A percentile compares a stretch with the other conserved stretches of the same genome.
Evolutionary conservation across 2,113 vertebrate genomes (phyloP).

Genomic region (Cnemophilus loriae): DNA sequence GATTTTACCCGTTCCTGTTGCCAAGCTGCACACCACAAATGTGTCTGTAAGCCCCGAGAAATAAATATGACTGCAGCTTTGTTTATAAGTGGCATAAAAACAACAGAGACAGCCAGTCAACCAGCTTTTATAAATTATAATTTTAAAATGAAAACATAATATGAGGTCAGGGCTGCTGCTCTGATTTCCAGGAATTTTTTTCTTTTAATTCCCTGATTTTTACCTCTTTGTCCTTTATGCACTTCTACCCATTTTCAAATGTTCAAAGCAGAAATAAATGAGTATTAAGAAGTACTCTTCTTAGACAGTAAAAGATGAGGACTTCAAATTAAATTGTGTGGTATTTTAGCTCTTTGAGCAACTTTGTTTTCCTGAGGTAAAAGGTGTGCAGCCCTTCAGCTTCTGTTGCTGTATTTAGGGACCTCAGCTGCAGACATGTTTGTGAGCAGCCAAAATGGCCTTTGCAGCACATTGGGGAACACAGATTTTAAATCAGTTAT

Average conservation of each 20-base stretch:
- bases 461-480: not conserved
- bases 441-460: not conserved
- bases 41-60: constrained; percentile 28
- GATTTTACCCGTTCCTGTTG: not conserved
- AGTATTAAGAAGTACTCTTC: not conserved
- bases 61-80: constrained; percentile 45
- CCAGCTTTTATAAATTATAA: constrained; percentile 46
- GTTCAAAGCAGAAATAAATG: not conserved
- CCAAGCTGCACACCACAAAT: constrained; percentile 45
- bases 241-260: not conserved
- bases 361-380: not conserved
- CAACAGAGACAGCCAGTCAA: constrained; percentile 29
- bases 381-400: not conserved
- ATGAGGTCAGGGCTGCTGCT: constrained; percentile 25
- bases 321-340: not conserved
- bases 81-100: constrained; percentile 50
- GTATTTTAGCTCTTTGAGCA: not conserved
- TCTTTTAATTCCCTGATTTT: not conserved
- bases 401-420: not conserved
- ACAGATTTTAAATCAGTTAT: not conserved
- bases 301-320: not conserved
- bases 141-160: constrained; percentile 40
- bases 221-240: not conserved
- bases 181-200: constrained; percentile 36
- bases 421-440: not conserved